Base-by-base conservation (phyloP, 2,888 invertebrate genomes). In the Aplocera efformata region DNA sequence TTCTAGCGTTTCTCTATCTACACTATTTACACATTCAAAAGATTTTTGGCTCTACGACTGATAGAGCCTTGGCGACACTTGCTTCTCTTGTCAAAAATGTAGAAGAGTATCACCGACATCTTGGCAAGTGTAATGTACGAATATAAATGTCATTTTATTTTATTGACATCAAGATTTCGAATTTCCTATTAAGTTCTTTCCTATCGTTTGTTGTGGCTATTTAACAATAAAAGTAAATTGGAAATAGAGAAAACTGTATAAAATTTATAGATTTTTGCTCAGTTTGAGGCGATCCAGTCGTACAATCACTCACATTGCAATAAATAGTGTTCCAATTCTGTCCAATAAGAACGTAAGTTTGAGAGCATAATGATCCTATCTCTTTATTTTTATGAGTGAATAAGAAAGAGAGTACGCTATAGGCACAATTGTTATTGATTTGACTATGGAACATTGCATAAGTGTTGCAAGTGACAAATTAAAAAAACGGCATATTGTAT, bases 91-190 rank as follows among this genome's bases (percentile, higher is more conserved):
- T 81, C 83, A 83, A 84, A 86, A 77, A 76, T 71, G 74, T 72
- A 75, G 67, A 73, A 70, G 72, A 81, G 69, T 79, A 79, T 78
- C 77, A 83, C 84, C 79, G 88, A 86, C 88, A 88, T 88, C 83
- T 86, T 88, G 85, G 68, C 58, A 68, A 60, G 69, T 73, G 63
- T 66, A 66, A 56, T 66, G 70, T 61, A 67, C 65, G 9, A 71
- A 71, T 64, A 72, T n/a, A n/a, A n/a, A n/a, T n/a, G n/a, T n/a
- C n/a, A n/a, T n/a, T n/a, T 71, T 42, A 17, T 17, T 17, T 17
- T 17, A 17, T 5, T 67, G 63, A 62, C 58, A 50, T 63, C 57
- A 48, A 63, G 70, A 60, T 24, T 48, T 58, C 56, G 49, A 67
- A 60, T 56, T 60, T 20, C 26, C 21, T 56, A 53, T 53, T 50